These are phyloP conservation scores for Lepidocyrtoides sp. DNA, from an alignment of 2,888 invertebrate genomes.

Conservation along the genomic window DNA sequence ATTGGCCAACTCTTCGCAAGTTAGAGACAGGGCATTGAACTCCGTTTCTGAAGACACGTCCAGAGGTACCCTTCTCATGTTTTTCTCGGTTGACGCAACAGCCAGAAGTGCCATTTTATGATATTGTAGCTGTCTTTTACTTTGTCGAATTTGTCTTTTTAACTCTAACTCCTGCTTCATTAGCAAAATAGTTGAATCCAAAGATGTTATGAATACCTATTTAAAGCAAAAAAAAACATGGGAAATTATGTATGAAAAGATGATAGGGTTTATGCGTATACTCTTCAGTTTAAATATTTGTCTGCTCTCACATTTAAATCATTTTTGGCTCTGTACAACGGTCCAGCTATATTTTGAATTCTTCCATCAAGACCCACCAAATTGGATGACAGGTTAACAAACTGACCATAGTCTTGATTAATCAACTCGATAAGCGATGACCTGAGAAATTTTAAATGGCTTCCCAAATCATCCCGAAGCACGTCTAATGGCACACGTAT, in stretches of 20 bases:
- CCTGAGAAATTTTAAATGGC: conserved; percentile 96
- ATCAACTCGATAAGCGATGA: conserved; percentile 98
- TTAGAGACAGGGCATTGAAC: conserved; percentile 77
- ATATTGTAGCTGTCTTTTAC: conserved; percentile 79
- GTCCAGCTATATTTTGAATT: conserved; percentile 93
- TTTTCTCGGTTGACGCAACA: conserved; percentile 81
- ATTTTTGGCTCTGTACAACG: conserved; percentile 93
- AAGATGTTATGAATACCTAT: conserved; percentile 73
- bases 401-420: conserved; percentile 99
- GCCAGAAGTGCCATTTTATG: conserved; percentile 79
- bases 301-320: conserved; percentile 91
- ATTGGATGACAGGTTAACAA: conserved; percentile 98
- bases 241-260: not conserved
- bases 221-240: not conserved
- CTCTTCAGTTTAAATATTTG: not conserved
- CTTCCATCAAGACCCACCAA: conserved; percentile 96
- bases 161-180: conserved; percentile 80
- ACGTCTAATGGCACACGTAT: conserved; percentile 93
- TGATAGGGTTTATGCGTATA: no score
- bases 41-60: conserved; percentile 75
- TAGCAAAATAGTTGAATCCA: conserved; percentile 78
- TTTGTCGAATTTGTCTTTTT: conserved; percentile 75
- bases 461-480: conserved; percentile 95
- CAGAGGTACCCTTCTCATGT: conserved; percentile 77
- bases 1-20: conserved; percentile 83